Conservation (phyloP, 2,113 vertebrate species). For the Fregata magnificens region DNA sequence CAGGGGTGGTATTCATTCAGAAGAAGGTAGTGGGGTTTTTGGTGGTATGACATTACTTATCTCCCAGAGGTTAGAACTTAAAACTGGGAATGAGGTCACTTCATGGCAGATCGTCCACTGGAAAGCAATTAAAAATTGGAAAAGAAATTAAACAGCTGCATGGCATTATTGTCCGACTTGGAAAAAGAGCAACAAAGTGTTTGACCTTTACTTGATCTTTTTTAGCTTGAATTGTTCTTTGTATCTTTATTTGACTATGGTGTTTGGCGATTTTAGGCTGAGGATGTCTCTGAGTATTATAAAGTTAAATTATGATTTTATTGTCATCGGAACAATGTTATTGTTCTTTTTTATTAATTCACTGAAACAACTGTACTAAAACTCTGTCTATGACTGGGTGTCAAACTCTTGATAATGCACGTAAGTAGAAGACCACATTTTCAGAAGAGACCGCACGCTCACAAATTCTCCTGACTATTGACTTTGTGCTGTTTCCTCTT, state of each 20-base stretch:
- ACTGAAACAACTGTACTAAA: not conserved
- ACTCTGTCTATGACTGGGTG: not conserved
- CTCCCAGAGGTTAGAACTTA: not conserved
- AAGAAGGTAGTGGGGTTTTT: not conserved
- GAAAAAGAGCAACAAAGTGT: not conserved
- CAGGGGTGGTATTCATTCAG: not conserved
- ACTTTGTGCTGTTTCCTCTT: not conserved
- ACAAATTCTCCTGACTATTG: fast-evolving
- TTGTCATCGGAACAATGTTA: not conserved
- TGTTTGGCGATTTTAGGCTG: not conserved
- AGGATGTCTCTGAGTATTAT: not conserved
- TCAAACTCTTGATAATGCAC: not conserved
- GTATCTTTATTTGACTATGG: not conserved
- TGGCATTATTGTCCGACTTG: not conserved
- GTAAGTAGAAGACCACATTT: not conserved
- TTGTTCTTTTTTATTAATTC: not conserved
- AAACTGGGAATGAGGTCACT: not conserved
- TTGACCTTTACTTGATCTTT: not conserved
- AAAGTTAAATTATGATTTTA: not conserved
- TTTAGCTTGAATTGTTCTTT: not conserved
- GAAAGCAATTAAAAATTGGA: not conserved
- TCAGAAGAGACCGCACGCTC: not conserved
- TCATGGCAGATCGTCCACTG: not conserved
- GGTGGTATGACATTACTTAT: not conserved
- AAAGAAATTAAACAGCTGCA: not conserved